Evolutionary conservation across 2,888 invertebrate genomes (phyloP).

Genomic region (Drosophila peninsularis): DNA sequence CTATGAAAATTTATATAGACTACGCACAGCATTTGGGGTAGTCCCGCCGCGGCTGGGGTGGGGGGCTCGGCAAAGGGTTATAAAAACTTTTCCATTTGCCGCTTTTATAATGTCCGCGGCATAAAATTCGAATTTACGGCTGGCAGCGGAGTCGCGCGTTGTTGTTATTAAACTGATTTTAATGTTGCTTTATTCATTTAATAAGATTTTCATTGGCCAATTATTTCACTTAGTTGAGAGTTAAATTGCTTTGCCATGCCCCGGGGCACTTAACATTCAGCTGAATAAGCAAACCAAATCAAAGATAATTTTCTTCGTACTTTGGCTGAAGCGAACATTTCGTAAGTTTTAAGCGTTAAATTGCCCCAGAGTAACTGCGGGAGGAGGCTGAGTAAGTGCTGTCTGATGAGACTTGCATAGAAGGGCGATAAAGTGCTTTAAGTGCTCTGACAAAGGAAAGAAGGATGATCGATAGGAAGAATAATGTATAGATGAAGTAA

Average conservation of each 20-base stretch:
- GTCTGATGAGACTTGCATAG: constrained; percentile 1
- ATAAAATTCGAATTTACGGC: constrained; percentile 58
- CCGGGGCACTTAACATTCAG: constrained; percentile 8
- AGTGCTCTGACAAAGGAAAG: too few species aligned
- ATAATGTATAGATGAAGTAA: background rate
- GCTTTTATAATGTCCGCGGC: constrained; percentile 34
- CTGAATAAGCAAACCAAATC: constrained; percentile 9
- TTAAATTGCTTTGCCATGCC: constrained; percentile 20
- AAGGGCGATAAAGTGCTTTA: background rate
- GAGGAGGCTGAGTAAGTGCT: background rate
- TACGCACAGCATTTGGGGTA: constrained; percentile 19
- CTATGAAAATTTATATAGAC: constrained; percentile 61
- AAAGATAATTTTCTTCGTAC: constrained; percentile 6
- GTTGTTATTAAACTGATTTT: constrained; percentile 62
- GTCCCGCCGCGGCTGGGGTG: constrained; percentile 10
- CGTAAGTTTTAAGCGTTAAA: constrained; percentile 1
- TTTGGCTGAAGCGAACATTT: background rate
- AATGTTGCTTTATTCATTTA: constrained; percentile 64
- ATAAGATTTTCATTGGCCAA: constrained; percentile 50
- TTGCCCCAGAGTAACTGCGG: background rate
- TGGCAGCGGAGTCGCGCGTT: constrained; percentile 31
- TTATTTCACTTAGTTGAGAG: constrained; percentile 35
- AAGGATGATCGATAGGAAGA: background rate
- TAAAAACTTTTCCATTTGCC: constrained; percentile 61
- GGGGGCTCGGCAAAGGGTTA: constrained; percentile 33